phyloP scores from a whole-genome alignment of 2,797 vertebrate genomes.

The Megaceryle alcyon region DNA sequence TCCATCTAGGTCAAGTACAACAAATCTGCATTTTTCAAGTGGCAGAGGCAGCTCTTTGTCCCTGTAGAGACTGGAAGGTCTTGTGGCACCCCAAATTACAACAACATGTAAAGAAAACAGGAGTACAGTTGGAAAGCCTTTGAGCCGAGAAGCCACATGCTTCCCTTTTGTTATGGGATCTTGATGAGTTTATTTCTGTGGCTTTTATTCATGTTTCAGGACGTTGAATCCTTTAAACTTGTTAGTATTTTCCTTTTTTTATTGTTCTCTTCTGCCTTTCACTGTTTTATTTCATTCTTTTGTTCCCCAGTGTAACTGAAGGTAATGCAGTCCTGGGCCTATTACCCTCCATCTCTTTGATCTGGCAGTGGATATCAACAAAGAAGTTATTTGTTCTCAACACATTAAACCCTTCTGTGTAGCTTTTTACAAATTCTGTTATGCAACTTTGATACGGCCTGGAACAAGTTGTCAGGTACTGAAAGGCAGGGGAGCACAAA shows the following conservation, averaged over 20 bases:
- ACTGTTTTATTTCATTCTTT: constrained; percentile 52
- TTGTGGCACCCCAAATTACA: not conserved
- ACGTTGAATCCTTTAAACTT: constrained; percentile 8
- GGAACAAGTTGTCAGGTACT: constrained; percentile 35
- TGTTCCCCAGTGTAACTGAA: not conserved
- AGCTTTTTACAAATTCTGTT: constrained; percentile 68
- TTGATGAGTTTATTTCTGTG: constrained; percentile 46
- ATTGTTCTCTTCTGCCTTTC: constrained; percentile 32
- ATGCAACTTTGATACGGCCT: constrained; percentile 61
- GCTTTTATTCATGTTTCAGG: constrained; percentile 42
- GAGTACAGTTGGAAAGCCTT: not conserved
- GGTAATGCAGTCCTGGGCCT: constrained; percentile 30
- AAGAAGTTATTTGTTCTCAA: constrained; percentile 71
- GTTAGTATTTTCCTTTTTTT: constrained; percentile 55
- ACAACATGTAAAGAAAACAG: not conserved
- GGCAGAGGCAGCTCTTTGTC: not conserved
- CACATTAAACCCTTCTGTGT: constrained; percentile 57
- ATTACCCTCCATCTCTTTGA: constrained; percentile 58
- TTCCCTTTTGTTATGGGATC: constrained; percentile 13
- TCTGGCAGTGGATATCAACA: constrained; percentile 61
- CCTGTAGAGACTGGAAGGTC: not conserved
- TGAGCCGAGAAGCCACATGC: not conserved
- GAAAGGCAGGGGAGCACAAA: constrained; percentile 58
- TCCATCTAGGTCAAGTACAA: constrained; percentile 52
- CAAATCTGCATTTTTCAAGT: constrained; percentile 25